phyloP scores from a whole-genome alignment of 2,888 invertebrate species.

The Linyphia triangularis region DNA sequence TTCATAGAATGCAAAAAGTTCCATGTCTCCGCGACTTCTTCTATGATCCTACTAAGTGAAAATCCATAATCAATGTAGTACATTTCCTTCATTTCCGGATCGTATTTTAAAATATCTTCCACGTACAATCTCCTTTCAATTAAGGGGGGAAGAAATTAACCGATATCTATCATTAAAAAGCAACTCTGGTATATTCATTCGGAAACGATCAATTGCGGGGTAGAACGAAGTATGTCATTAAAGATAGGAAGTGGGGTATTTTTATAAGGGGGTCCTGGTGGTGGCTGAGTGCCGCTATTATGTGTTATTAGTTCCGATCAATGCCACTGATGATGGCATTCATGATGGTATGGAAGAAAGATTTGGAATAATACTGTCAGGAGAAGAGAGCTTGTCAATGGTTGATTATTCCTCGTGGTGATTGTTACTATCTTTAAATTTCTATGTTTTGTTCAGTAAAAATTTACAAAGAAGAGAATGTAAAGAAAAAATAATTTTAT shows the following conservation, averaged over 20 bases:
- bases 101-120: constrained; percentile 17
- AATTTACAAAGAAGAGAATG: too few relatives aligned
- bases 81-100: constrained; percentile 14
- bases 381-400: too few relatives aligned
- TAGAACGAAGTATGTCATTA: constrained; percentile 38
- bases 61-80: constrained; percentile 52
- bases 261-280: neutral
- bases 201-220: constrained; percentile 31
- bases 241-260: neutral
- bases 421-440: too few relatives aligned
- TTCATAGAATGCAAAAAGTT: constrained; percentile 18
- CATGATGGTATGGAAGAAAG: neutral
- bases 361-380: too few relatives aligned
- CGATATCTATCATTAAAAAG: constrained; percentile 50
- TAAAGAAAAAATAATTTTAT: too few relatives aligned
- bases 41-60: constrained; percentile 38
- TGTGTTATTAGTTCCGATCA: neutral
- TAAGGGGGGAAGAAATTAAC: constrained; percentile 37
- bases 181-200: constrained; percentile 17
- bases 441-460: too few relatives aligned
- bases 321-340: neutral
- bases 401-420: too few relatives aligned
- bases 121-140: constrained; percentile 29
- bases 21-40: neutral
- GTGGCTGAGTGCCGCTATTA: neutral